Evolutionary conservation across 2,888 invertebrate genomes (phyloP), one percentile per base, ranked within the genome.

Genomic region (Caprella mutica): DNA sequence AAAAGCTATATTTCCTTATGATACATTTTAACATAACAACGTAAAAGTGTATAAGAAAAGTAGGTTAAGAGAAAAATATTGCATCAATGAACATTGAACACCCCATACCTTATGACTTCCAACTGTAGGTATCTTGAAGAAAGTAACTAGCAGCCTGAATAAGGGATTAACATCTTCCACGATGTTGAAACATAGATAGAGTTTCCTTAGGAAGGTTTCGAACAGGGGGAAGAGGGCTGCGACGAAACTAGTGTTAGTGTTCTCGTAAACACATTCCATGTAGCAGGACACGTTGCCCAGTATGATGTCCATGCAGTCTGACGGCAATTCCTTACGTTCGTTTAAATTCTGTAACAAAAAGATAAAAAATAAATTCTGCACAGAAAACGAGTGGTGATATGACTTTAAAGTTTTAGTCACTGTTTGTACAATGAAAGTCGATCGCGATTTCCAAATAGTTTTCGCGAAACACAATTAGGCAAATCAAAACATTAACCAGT

Each of bases 231-330:
- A 78, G 5, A 96, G 55, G 24, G 39, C 81, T 38, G 84, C 81
- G 39, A 81, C 80, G 88, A 90, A 90, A 43, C 82, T 76, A 24
- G 81, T 80, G 19, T 84, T 83, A 69, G 90, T 88, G 65, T 91
- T 80, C 54, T 74, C 67, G 8, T 92, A 87, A 55, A 96, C 77
- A 73, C 87, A 90, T 70, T 92, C 91, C 70, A 97, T 78, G 75
- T 97, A 98, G 71, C 85, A 85, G 2, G 92, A 86, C 70, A 97
- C 82, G 75, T 98, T 98, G 71, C 85, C 83, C 56, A 93, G 77
- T 66, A 93, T 84, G 33, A 84, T 80, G 6, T 84, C 82, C 60
- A 94, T 76, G 48, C 79, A 78, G 68, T 84, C 83, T 23, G 78
- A 70, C 2, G 85, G 81, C 52, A 86, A 71, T 0, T 82, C 81